Conservation (phyloP, 2,888 invertebrate species). For the Tetranychus piercei region DNA sequence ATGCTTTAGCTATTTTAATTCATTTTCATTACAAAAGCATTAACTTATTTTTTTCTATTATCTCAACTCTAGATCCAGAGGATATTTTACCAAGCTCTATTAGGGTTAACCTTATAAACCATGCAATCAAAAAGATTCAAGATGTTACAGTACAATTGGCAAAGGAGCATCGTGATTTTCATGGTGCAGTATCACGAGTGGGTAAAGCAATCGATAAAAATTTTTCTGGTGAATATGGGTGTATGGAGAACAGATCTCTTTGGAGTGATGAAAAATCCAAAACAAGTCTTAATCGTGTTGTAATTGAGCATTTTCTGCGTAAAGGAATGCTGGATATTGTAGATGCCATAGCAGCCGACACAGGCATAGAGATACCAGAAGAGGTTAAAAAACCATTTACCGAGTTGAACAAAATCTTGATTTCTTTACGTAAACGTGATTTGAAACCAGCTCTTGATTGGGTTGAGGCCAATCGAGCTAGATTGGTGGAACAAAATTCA, state of each 20-base stretch:
- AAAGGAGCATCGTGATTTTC: constrained; percentile 64
- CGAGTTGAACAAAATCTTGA: constrained; percentile 69
- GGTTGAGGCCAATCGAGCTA: constrained; percentile 55
- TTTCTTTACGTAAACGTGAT: constrained; percentile 59
- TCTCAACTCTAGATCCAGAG: neutral
- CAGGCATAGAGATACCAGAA: constrained; percentile 45
- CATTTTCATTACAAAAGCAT: constrained; percentile 9
- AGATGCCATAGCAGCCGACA: constrained; percentile 55
- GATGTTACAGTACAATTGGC: constrained; percentile 64
- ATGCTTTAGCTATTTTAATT: neutral
- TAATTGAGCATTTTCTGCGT: constrained; percentile 83
- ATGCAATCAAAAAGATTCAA: constrained; percentile 55
- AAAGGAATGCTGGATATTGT: constrained; percentile 86
- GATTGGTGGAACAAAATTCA: constrained; percentile 44
- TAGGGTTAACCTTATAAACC: constrained; percentile 34
- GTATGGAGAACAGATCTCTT: constrained; percentile 18
- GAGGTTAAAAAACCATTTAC: constrained; percentile 55
- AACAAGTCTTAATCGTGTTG: constrained; percentile 57
- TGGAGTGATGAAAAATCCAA: constrained; percentile 44
- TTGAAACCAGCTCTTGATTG: constrained; percentile 68
- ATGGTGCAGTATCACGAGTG: constrained; percentile 65
- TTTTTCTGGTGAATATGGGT: constrained; percentile 20
- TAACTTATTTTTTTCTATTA: constrained; percentile 18
- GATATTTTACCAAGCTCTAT: neutral
- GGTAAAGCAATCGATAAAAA: constrained; percentile 81